Conservation (phyloP, 2,113 vertebrate species). For the Bos indicus region DNA sequence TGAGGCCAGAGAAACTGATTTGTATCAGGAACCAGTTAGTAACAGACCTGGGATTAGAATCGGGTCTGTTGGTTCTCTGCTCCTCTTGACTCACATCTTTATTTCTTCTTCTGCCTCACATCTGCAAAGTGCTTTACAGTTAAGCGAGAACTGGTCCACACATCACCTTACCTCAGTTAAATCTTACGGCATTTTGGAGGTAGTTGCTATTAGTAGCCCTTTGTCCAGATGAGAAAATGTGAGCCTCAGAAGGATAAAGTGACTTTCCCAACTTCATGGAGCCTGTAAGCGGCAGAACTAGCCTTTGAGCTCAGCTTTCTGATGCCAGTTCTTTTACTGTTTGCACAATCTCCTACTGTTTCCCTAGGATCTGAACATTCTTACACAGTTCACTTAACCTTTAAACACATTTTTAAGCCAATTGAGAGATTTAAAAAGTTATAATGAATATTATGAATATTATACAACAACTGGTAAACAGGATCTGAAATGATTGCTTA, state of each 20-base stretch:
- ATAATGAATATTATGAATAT: background rate
- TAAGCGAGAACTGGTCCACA: background rate
- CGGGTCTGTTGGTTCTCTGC: background rate
- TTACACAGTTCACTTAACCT: background rate
- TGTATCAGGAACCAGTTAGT: background rate
- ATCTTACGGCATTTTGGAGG: background rate
- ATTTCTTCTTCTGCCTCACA: background rate
- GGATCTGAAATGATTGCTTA: background rate
- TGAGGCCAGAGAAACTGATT: background rate
- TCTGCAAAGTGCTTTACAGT: background rate
- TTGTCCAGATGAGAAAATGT: background rate
- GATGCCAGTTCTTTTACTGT: background rate
- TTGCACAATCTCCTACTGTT: background rate
- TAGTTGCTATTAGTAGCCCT: background rate
- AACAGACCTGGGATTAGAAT: background rate
- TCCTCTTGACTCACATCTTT: background rate
- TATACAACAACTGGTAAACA: background rate
- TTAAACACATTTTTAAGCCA: slow-evolving; percentile 6
- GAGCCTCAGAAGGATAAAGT: background rate
- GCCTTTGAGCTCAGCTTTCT: background rate
- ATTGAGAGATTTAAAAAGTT: background rate
- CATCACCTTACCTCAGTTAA: background rate
- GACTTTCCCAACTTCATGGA: background rate
- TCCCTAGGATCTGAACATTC: background rate
- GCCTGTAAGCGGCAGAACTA: background rate